Percentiles rank a stretch among this genome's conserved stretches.
Evolutionary conservation across 1,140 invertebrate genomes (phyloP).

Genomic region (Drosophila rhopaloa): DNA sequence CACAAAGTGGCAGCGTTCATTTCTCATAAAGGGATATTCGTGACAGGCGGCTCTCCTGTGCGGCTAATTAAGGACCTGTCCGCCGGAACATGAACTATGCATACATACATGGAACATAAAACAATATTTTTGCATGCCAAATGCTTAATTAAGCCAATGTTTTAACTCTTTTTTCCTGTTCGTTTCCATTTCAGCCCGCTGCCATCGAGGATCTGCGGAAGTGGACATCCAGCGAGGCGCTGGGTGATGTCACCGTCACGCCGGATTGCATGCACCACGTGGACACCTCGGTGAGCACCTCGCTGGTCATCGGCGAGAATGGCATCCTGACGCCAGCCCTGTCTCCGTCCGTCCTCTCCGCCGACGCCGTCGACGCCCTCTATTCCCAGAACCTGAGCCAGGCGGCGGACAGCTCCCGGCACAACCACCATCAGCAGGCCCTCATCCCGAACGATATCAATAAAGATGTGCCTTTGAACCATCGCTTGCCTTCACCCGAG

Average conservation of each 20-base stretch:
- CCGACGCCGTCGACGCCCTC: constrained; percentile 76
- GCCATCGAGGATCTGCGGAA: constrained; percentile 91
- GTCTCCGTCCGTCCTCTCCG: constrained; percentile 82
- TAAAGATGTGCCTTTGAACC: constrained; percentile 90
- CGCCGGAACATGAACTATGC: constrained; percentile 36
- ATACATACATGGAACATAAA: constrained; percentile 30
- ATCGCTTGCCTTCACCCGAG: constrained; percentile 92
- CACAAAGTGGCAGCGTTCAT: constrained; percentile 41
- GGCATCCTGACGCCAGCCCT: constrained; percentile 78
- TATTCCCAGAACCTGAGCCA: constrained; percentile 77
- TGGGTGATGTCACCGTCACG: constrained; percentile 92
- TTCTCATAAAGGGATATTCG: constrained; percentile 62
- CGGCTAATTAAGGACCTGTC: constrained; percentile 55
- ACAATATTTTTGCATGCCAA: constrained; percentile 68
- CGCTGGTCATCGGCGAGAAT: constrained; percentile 77
- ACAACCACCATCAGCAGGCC: constrained; percentile 54
- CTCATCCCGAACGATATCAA: constrained; percentile 83
- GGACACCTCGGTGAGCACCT: constrained; percentile 81
- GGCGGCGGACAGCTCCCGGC: constrained; percentile 63
- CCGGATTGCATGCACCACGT: constrained; percentile 89
- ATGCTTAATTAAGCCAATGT: constrained; percentile 65
- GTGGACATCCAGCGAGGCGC: constrained; percentile 93
- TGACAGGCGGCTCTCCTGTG: constrained; percentile 44
- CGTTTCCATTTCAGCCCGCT: constrained; percentile 87
- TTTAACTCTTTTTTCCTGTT: constrained; percentile 4